These are phyloP conservation scores for Chascanopsetta lugubris DNA, from an alignment of 2,113 vertebrate genomes.

Conservation along the genomic window DNA sequence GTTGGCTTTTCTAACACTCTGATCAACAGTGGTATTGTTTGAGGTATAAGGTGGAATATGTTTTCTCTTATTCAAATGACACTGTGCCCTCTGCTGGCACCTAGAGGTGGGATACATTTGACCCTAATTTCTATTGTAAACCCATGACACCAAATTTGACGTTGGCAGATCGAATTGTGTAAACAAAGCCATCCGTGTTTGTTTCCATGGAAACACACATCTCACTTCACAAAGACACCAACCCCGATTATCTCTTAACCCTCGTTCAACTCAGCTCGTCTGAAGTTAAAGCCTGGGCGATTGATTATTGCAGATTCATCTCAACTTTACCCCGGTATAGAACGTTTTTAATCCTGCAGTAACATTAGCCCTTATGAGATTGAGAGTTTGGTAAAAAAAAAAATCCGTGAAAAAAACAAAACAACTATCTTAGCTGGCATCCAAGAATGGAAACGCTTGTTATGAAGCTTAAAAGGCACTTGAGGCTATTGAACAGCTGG, in stretches of 20 bases:
- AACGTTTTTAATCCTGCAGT: too few species aligned
- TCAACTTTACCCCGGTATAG: too few species aligned
- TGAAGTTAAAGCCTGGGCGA: too few species aligned
- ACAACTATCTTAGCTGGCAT: not conserved
- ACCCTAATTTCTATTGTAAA: conserved; percentile 2
- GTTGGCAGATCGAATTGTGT: too few species aligned
- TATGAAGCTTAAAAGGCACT: not conserved
- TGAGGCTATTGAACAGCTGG: not conserved
- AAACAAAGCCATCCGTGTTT: too few species aligned
- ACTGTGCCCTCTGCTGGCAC: not conserved
- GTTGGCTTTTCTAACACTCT: conserved; percentile 10
- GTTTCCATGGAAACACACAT: too few species aligned
- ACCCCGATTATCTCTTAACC: too few species aligned
- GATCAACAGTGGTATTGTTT: conserved; percentile 25
- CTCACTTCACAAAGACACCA: too few species aligned
- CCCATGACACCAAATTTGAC: not conserved
- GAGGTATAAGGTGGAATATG: not conserved
- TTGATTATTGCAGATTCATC: too few species aligned
- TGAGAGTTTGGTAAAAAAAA: not conserved
- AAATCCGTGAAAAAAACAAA: not conserved
- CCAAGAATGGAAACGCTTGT: not conserved
- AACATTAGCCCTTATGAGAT: not conserved
- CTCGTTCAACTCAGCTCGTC: too few species aligned
- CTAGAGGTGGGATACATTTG: not conserved
- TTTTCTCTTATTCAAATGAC: not conserved